Conservation (phyloP, 1,140 invertebrate genomes). For the Cepaea nemoralis region DNA sequence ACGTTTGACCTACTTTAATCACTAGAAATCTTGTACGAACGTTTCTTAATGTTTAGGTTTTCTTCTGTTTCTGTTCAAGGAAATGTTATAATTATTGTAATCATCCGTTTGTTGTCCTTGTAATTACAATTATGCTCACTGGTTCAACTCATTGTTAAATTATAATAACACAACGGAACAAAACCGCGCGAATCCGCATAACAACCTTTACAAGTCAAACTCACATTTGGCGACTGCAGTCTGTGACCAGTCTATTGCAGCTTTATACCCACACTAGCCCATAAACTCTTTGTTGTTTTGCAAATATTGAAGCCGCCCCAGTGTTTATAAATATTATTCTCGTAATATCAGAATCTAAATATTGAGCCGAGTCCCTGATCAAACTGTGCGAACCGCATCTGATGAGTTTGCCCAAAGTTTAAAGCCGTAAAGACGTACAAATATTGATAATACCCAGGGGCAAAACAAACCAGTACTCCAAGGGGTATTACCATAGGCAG, state of each 20-base stretch:
- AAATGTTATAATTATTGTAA: too few relatives aligned
- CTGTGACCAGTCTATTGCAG: constrained; percentile 9
- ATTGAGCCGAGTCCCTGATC: constrained; percentile 37
- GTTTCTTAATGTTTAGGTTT: too few relatives aligned
- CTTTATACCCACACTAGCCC: constrained; percentile 29
- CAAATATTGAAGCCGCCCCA: constrained; percentile 41
- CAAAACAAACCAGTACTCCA: not conserved
- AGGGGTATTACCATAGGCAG: constrained; percentile 18
- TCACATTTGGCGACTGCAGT: not conserved
- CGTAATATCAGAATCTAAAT: constrained; percentile 43
- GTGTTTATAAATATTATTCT: constrained; percentile 45
- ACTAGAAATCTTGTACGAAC: too few relatives aligned
- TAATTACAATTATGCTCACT: too few relatives aligned
- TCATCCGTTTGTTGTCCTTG: too few relatives aligned
- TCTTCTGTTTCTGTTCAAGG: too few relatives aligned
- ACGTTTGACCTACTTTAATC: not conserved
- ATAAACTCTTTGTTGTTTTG: constrained; percentile 38
- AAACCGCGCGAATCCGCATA: not conserved
- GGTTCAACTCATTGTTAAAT: too few relatives aligned
- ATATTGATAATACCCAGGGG: constrained; percentile 42
- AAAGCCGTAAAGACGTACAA: constrained; percentile 41
- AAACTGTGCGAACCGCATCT: constrained; percentile 29
- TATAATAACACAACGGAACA: not conserved
- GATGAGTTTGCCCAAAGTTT: constrained; percentile 42
- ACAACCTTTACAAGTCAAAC: not conserved